Conservation (phyloP, 2,797 vertebrate species). For the Myotis daubentonii region DNA sequence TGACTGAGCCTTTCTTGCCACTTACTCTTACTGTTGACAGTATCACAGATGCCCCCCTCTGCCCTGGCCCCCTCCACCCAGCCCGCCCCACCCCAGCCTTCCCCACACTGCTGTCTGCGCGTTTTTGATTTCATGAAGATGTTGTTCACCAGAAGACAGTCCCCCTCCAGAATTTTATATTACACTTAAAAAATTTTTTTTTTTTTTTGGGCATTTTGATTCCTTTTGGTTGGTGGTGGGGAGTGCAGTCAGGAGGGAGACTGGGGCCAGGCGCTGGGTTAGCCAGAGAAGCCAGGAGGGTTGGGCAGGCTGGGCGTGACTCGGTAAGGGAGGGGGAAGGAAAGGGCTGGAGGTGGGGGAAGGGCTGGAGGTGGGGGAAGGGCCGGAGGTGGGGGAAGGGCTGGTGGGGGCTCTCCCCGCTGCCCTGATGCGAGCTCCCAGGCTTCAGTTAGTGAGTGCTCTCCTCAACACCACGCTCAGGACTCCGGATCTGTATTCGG, state of each 20-base stretch:
- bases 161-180: neutral
- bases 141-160: neutral
- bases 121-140: neutral
- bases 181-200: neutral
- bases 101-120: neutral
- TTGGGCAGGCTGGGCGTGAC: too few species aligned
- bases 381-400: too few species aligned
- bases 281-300: neutral
- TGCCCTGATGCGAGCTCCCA: rapidly evolving
- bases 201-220: neutral
- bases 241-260: neutral
- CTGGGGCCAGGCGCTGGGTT: neutral
- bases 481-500: neutral
- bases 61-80: neutral
- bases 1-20: neutral
- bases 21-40: neutral
- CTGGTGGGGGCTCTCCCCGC: too few species aligned
- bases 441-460: neutral
- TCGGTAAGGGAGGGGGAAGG: too few species aligned
- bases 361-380: too few species aligned
- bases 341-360: neutral
- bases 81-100: neutral
- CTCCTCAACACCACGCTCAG: neutral
- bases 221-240: neutral
- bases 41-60: neutral